These are phyloP conservation scores for Enteromius viviparus DNA, from an alignment of 2,797 vertebrate species.

Conservation along the genomic window DNA sequence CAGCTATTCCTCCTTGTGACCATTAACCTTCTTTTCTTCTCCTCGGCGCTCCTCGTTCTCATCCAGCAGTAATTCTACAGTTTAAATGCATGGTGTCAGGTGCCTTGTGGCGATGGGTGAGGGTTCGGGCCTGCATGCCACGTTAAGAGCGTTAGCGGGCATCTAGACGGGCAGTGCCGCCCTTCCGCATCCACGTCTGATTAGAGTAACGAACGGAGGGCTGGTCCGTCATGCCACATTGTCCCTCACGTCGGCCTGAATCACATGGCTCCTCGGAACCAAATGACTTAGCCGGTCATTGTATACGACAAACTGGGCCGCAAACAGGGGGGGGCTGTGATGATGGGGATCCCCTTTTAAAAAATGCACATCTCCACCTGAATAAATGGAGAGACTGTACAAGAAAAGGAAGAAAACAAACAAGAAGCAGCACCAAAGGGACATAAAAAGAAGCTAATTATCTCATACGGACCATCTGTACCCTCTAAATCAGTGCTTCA, in stretches of 20 bases:
- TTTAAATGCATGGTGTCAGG: constrained; percentile 79
- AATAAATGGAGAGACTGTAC: not conserved
- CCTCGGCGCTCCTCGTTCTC: constrained; percentile 37
- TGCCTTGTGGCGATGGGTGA: constrained; percentile 83
- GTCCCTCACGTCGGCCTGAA: constrained; percentile 81
- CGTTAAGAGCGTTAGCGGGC: constrained; percentile 74
- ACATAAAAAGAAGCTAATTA: constrained; percentile 5
- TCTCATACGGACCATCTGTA: constrained; percentile 7
- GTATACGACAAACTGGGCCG: constrained; percentile 83
- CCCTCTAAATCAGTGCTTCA: constrained; percentile 26
- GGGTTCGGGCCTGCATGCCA: constrained; percentile 69
- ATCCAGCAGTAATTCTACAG: constrained; percentile 57
- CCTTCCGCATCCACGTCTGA: constrained; percentile 69
- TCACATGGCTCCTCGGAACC: constrained; percentile 82
- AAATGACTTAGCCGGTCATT: constrained; percentile 84
- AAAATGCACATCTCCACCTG: constrained; percentile 26
- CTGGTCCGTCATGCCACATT: constrained; percentile 70
- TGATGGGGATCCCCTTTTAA: constrained; percentile 67
- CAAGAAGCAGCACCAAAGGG: constrained; percentile 1
- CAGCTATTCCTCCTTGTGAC: not conserved
- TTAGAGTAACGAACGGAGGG: constrained; percentile 77
- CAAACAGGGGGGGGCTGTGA: constrained; percentile 69
- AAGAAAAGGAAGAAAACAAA: not conserved
- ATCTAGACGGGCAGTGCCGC: constrained; percentile 62
- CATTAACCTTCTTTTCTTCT: constrained; percentile 36